Conservation (phyloP, 2,797 vertebrate species). For the Lagodon rhomboides region DNA sequence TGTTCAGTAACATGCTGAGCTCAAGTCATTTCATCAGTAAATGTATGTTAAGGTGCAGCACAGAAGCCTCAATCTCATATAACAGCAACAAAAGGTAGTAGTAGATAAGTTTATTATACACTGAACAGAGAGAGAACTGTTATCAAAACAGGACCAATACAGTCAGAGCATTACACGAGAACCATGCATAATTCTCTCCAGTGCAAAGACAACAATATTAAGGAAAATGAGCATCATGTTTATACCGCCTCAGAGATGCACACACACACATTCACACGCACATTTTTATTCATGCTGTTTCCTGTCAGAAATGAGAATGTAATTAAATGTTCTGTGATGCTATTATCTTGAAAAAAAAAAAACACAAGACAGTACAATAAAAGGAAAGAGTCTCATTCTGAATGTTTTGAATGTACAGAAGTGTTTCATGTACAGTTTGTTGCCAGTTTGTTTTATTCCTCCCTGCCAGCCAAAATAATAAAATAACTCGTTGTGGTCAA, state of each 20-base stretch:
- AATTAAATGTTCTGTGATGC: neutral
- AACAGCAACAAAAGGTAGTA: constrained; percentile 8
- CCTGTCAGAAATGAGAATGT: neutral
- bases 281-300: constrained; percentile 8
- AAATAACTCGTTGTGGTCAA: too few species aligned
- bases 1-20: neutral
- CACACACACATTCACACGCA: neutral
- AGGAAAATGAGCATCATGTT: too few species aligned
- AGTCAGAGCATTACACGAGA: constrained; percentile 31
- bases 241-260: too few species aligned
- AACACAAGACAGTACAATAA: too few species aligned
- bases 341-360: neutral
- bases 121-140: constrained; percentile 6
- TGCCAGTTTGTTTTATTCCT: too few species aligned
- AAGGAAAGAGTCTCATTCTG: too few species aligned
- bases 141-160: constrained; percentile 7
- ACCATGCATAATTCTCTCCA: constrained; percentile 43
- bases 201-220: constrained; percentile 13
- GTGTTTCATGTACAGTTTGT: too few species aligned
- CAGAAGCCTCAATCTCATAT: neutral
- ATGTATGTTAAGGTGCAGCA: neutral
- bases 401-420: too few species aligned
- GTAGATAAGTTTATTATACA: constrained; percentile 44
- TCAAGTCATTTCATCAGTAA: neutral
- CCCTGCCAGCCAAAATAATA: too few species aligned